phyloP scores from a whole-genome alignment of 2,888 invertebrate species.

The Embidobia sp. region DNA sequence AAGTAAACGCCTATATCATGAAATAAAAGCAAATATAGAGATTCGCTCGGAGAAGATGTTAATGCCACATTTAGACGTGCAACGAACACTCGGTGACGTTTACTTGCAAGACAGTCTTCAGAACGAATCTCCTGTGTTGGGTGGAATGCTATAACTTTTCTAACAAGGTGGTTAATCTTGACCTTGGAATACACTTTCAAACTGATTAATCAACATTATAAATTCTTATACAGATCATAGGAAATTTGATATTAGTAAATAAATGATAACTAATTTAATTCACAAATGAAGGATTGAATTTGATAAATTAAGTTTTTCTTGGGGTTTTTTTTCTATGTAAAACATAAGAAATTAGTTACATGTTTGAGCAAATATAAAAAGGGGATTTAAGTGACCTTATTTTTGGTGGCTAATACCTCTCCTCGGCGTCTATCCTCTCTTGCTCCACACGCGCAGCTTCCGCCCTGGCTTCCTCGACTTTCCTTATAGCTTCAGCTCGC shows the following conservation, averaged over 20 bases:
- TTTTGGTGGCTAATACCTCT: no score
- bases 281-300: no score
- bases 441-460: constrained; percentile 69
- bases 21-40: constrained; percentile 47
- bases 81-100: constrained; percentile 47
- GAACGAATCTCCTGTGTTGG: constrained; percentile 62
- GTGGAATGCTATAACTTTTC: background rate
- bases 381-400: no score
- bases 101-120: constrained; percentile 57
- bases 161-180: constrained; percentile 18
- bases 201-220: background rate
- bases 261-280: background rate
- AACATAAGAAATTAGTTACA: no score
- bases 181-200: constrained; percentile 16
- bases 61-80: constrained; percentile 45
- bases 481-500: constrained; percentile 83
- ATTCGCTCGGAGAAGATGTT: constrained; percentile 48
- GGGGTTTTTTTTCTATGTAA: no score
- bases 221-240: background rate
- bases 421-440: constrained; percentile 69
- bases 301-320: no score
- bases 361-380: no score
- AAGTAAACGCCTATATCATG: constrained; percentile 62
- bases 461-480: constrained; percentile 81
- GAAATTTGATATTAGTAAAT: background rate